Base-by-base conservation (phyloP, 2,888 invertebrate genomes). In the Anarsia innoxiella region DNA sequence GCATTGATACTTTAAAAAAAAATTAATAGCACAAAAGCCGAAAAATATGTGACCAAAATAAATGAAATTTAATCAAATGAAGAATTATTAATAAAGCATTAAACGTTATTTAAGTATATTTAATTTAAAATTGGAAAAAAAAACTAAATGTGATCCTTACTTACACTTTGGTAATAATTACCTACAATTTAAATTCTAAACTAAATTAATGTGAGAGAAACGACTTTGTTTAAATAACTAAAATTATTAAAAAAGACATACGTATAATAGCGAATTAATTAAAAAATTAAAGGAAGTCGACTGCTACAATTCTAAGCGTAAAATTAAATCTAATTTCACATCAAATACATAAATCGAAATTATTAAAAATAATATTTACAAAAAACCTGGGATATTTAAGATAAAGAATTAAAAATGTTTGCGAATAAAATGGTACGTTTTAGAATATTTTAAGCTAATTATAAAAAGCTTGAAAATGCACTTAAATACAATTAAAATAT, bases 151-250 rank as follows among this genome's bases (percentile, higher is more conserved):
- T 72, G 71, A 74, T 71, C 60, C 79, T 70, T 78, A 82, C 73
- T 73, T 80, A 83, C 76, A 80, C 83, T 83, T 83, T 83, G 83
- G 83, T 83, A 79, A 79, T 80, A 75, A 71, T 73, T 34, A 82
- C 67, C 80, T 82, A 80, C 64, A 63, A 65, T 51, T 45, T 35
- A 34, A 34, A 26, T 6, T 1, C 15, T 35, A 28, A 32, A 28
- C 19, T 50, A 42, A 56, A 57, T 49, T 62, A 60, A 54, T 56
- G 53, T 75, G 73, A 75, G 69, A 71, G n/a, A 56, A 51, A 51
- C 45, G 40, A 49, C 48, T 51, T 46, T 32, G 15, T 39, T 29
- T 36, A 38, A 42, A 40, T 37, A 39, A 40, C 37, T 27, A 41
- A 41, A 39, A 33, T 39, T 44, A 46, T 39, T 39, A 40, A 39